Evolutionary conservation across 2,113 vertebrate genomes (phyloP).

Genomic region (Eonycteris spelaea): DNA sequence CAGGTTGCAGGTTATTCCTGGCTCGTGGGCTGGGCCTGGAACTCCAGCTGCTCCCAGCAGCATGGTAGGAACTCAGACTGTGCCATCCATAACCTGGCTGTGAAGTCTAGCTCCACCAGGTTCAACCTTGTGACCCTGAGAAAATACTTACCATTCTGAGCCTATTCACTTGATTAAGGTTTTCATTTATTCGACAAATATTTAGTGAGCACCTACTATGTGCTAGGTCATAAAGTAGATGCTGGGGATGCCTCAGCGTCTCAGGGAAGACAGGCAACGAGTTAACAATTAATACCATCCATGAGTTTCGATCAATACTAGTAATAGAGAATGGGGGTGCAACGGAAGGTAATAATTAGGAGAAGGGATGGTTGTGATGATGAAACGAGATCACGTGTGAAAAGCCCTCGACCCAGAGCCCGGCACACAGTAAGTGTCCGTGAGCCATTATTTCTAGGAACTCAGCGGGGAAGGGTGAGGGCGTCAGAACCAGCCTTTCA

Average conservation of each 20-base stretch:
- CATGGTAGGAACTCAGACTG: background rate
- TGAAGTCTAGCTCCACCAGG: background rate
- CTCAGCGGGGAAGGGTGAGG: fast-evolving
- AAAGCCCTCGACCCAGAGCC: background rate
- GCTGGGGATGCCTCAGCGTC: background rate
- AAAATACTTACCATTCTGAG: background rate
- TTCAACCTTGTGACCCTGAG: background rate
- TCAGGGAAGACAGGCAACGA: background rate
- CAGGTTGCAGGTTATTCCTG: background rate
- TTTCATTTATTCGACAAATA: background rate
- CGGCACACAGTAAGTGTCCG: background rate
- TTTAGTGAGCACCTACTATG: background rate
- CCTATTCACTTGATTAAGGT: background rate
- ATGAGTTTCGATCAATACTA: fast-evolving
- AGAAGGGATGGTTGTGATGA: background rate
- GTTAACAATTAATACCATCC: background rate
- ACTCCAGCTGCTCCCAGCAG: background rate
- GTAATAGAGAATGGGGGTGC: background rate
- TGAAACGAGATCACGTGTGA: background rate
- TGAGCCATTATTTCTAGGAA: background rate
- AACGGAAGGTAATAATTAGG: fast-evolving
- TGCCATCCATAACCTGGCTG: fast-evolving
- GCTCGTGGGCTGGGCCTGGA: background rate
- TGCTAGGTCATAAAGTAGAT: background rate
- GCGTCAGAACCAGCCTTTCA: background rate